Conservation (phyloP, 2,888 invertebrate species). For the Agrotis puta region DNA sequence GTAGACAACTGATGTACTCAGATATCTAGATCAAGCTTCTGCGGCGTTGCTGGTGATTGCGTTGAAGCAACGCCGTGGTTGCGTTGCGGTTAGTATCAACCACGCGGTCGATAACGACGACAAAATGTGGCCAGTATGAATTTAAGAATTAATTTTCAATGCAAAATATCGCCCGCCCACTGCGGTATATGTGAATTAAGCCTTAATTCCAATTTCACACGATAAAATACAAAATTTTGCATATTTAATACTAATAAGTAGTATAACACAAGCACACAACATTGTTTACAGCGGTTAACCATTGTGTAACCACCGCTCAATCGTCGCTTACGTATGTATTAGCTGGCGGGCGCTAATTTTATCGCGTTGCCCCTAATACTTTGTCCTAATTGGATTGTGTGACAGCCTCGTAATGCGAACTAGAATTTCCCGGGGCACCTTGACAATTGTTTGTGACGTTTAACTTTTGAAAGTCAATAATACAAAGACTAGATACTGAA, state of each 20-base stretch:
- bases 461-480: neutral
- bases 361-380: conserved; percentile 58
- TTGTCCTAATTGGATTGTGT: conserved; percentile 57
- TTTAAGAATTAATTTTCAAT: too few relatives aligned
- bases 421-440: conserved; percentile 48
- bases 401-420: conserved; percentile 33
- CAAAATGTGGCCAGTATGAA: too few relatives aligned
- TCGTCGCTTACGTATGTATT: conserved; percentile 46
- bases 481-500: neutral
- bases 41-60: too few relatives aligned
- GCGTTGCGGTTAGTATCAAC: too few relatives aligned
- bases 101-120: too few relatives aligned
- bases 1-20: too few relatives aligned
- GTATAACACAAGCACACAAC: neutral
- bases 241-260: too few relatives aligned
- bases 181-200: too few relatives aligned
- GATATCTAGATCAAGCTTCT: too few relatives aligned
- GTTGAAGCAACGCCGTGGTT: too few relatives aligned
- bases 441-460: conserved; percentile 25
- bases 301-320: conserved; percentile 45
- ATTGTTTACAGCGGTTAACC: conserved; percentile 25
- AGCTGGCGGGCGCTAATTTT: conserved; percentile 53
- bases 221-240: too few relatives aligned
- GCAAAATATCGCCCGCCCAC: too few relatives aligned
- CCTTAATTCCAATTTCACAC: neutral